Conservation (phyloP, 2,797 vertebrate genomes). For the Aulostomus chinensis region DNA sequence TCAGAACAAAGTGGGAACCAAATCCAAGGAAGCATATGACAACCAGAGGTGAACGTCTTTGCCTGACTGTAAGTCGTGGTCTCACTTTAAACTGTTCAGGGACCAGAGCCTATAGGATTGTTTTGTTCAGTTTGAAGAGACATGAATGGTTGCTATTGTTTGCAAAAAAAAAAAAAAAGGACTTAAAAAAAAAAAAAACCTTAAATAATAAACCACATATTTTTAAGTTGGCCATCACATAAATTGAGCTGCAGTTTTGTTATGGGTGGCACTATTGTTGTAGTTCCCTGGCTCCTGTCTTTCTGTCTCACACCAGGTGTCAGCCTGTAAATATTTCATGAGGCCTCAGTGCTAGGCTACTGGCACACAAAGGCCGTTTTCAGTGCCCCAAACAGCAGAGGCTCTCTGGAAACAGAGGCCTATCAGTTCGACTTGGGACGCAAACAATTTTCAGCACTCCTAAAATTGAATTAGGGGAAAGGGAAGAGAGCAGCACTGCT, state of each 20-base stretch:
- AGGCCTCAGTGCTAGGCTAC: constrained; percentile 57
- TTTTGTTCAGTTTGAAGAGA: background rate
- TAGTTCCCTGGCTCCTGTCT: constrained; percentile 31
- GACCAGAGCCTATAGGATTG: background rate
- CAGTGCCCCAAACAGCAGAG: constrained; percentile 46
- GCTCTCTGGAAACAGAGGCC: constrained; percentile 70
- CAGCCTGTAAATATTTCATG: constrained; percentile 78
- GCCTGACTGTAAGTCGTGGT: background rate
- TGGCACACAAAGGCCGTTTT: constrained; percentile 69
- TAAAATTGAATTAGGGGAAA: constrained; percentile 80
- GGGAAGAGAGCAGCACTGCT: constrained; percentile 50
- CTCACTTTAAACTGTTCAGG: background rate
- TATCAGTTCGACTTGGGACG: constrained; percentile 67
- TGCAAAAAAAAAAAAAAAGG: background rate
- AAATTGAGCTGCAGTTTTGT: constrained; percentile 15
- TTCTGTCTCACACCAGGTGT: constrained; percentile 72
- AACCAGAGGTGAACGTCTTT: background rate
- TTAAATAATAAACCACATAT: too few relatives aligned
- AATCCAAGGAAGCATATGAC: background rate
- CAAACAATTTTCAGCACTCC: constrained; percentile 68
- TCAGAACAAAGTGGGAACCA: constrained; percentile 18
- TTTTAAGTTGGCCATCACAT: background rate
- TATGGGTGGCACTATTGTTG: constrained; percentile 34
- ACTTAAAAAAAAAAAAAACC: background rate
- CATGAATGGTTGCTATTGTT: background rate